Evolutionary conservation across 2,797 vertebrate genomes (phyloP), one percentile per base, ranked within the genome.

Genomic region (Notolepis coatsorum): DNA sequence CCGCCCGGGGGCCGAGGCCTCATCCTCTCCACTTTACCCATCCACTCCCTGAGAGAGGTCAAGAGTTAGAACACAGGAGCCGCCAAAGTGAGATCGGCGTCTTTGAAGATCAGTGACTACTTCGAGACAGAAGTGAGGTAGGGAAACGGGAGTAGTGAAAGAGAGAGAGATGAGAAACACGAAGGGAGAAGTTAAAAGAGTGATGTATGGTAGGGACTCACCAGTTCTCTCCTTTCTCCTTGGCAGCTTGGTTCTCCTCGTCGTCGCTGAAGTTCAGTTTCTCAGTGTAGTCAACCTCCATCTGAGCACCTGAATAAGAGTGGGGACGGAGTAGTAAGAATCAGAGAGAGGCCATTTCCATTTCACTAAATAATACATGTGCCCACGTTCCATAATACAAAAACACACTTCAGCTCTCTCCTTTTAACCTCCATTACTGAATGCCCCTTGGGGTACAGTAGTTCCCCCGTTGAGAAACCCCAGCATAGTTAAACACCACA

Each of bases 191-290:
- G 1, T 48, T 7, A 41, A 65, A 33, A 7, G 15, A 13, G 1
- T 30, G n/a, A 7, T 4, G 35, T 3, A 33, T 10, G 18, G 30
- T 5, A 43, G 20, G 5, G 38, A 80, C 90, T 90, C 66, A 97
- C 98, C 96, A 95, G 74, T 82, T 96, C 30, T 94, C 94, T 65
- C 90, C 86, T 77, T 95, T 96, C 1, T 97, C 97, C 81, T 97
- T 99, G 78, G 84, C 86, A 65, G 92, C 89, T 75, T 96, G 96
- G 87, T 97, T 96, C 42, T 99, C 98, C 65, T 99, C 98, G 37
- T 99, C 98, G 20, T 99, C 98, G 53, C 98, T 99, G 88, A 99
- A 99, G 82, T 99, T 99, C 12, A 99, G 87, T 85, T 99, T 98
- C 74, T 99, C 98, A 0, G 96, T 96, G 77, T 99, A 99, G 88